phyloP scores from a whole-genome alignment of 2,797 vertebrate species.

The Trachurus trachurus region DNA sequence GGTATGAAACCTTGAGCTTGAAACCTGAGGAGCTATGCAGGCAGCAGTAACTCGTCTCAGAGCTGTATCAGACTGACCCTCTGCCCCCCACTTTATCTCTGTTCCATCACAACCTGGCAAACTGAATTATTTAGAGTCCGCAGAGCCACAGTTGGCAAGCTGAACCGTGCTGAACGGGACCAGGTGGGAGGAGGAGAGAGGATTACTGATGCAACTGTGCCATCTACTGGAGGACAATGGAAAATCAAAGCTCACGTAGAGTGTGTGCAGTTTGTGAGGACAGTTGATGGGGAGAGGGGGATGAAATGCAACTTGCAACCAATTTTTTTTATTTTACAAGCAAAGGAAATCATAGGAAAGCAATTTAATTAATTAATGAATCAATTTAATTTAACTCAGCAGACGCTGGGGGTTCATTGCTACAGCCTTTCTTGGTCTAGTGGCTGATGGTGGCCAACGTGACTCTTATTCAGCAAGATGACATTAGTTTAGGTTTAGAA shows the following conservation, averaged over 20 bases:
- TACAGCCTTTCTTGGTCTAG: too few relatives aligned
- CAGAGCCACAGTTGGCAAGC: constrained; percentile 31
- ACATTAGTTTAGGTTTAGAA: neutral
- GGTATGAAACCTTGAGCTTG: constrained; percentile 5
- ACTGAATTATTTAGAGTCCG: constrained; percentile 71
- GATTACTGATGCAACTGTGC: constrained; percentile 12
- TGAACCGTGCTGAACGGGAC: neutral
- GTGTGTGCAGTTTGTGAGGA: neutral
- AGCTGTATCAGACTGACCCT: constrained; percentile 19
- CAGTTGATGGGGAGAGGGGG: neutral
- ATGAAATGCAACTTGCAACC: neutral
- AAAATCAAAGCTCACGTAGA: neutral
- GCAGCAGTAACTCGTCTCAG: neutral
- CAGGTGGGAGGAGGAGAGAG: neutral
- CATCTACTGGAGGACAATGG: constrained; percentile 58
- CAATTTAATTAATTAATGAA: too few relatives aligned
- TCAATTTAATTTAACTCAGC: too few relatives aligned
- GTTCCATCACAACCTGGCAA: constrained; percentile 48
- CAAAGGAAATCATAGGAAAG: too few relatives aligned
- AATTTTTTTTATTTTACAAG: too few relatives aligned
- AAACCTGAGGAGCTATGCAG: constrained; percentile 34
- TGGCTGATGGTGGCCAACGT: too few relatives aligned
- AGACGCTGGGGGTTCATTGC: too few relatives aligned
- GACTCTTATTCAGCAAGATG: neutral
- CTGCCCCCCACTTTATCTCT: constrained; percentile 54